Percentiles rank a stretch among this genome's conserved stretches.
phyloP scores from a whole-genome alignment of 2,888 invertebrate genomes.

The Drosophila paracracens region DNA sequence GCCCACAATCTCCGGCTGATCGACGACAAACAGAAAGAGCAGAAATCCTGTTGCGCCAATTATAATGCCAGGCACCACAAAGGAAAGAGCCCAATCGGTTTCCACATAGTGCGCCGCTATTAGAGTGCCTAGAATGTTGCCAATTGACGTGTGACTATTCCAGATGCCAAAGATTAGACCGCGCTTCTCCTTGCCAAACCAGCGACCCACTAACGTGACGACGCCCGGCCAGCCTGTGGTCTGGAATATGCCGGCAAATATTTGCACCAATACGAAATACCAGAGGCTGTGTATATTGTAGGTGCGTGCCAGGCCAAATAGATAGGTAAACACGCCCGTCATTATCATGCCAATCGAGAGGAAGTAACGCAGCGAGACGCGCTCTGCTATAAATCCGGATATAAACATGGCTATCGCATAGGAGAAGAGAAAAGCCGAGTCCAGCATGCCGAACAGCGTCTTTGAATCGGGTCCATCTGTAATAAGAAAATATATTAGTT shows the following conservation, averaged over 20 bases:
- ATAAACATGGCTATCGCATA: conserved; percentile 97
- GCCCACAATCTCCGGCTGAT: conserved; percentile 92
- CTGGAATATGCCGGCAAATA: conserved; percentile 93
- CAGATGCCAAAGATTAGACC: conserved; percentile 97
- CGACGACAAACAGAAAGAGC: conserved; percentile 93
- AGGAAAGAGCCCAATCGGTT: conserved; percentile 95
- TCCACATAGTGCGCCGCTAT: conserved; percentile 95
- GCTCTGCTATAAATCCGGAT: conserved; percentile 95
- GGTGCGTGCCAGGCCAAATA: conserved; percentile 94
- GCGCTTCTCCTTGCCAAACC: conserved; percentile 96
- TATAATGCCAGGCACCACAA: conserved; percentile 94
- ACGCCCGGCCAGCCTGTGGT: conserved; percentile 98
- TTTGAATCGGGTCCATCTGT: conserved; percentile 90
- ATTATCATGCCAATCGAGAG: conserved; percentile 95
- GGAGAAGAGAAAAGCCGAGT: conserved; percentile 95
- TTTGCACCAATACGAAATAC: conserved; percentile 95
- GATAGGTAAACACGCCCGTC: conserved; percentile 93
- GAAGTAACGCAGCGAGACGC: conserved; percentile 95
- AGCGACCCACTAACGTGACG: conserved; percentile 96
- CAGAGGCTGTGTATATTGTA: conserved; percentile 92
- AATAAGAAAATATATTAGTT: neutral
- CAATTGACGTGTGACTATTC: conserved; percentile 98
- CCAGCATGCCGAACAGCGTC: conserved; percentile 93
- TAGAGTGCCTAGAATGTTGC: conserved; percentile 96
- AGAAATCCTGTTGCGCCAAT: conserved; percentile 90